Conservation (phyloP, 2,113 vertebrate species). For the Himantopus leucocephalus region DNA sequence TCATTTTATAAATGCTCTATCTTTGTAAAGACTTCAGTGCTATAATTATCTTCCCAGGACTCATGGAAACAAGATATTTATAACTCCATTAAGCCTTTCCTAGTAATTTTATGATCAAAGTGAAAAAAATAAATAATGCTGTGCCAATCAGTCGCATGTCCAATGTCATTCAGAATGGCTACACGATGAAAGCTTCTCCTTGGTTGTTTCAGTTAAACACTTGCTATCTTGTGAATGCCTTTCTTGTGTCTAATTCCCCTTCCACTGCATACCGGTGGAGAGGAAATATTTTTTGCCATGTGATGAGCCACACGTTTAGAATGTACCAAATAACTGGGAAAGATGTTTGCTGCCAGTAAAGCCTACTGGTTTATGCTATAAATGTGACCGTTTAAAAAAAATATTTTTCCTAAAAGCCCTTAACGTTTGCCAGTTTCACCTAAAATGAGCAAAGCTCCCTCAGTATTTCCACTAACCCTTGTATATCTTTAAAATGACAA, state of each 20-base stretch:
- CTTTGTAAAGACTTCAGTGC: slow-evolving; percentile 47
- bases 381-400: not conserved
- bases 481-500: not conserved
- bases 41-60: slow-evolving; percentile 67
- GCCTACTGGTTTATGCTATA: not conserved
- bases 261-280: not conserved
- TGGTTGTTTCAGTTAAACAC: not conserved
- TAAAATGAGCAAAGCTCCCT: not conserved
- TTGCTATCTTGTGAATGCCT: slow-evolving; percentile 42
- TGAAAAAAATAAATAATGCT: slow-evolving; percentile 14
- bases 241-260: slow-evolving; percentile 1
- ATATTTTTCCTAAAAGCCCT: not conserved
- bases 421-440: not conserved
- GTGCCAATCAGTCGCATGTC: not conserved
- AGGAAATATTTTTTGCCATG: not conserved
- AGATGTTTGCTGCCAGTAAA: slow-evolving; percentile 1
- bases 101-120: slow-evolving; percentile 66
- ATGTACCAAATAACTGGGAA: slow-evolving; percentile 26
- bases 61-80: slow-evolving; percentile 71
- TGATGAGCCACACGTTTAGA: slow-evolving; percentile 27
- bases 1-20: slow-evolving; percentile 44
- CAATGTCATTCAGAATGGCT: slow-evolving; percentile 19
- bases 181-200: slow-evolving; percentile 34
- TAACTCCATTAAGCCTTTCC: slow-evolving; percentile 63
- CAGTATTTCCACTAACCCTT: not conserved